Evolutionary conservation across 2,888 invertebrate species (phyloP), one percentile per base, ranked within the genome.

Genomic region (Microctonus aethiopoides): DNA sequence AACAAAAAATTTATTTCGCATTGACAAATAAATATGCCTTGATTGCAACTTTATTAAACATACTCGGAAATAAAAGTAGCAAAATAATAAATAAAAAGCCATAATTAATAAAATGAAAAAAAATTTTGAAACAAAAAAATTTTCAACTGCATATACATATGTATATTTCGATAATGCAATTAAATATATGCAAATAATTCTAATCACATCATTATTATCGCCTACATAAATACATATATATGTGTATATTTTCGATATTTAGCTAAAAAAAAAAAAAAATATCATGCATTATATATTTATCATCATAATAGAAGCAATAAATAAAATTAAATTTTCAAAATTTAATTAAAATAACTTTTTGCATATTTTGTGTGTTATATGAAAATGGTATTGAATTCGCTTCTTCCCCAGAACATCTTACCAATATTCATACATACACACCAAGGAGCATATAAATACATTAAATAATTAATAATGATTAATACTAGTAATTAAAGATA

Each of bases 101-200:
- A 39, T 57, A 57, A 26, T 36, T 20, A 57, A 20, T n/a, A 36
- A 63, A 26, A 22, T 7, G 46, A 16, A 64, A 67, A 39, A 41
- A 36, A 52, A 56, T 29, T 59, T 36, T 24, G 22, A 56, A 65
- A 59, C 34, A 41, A 41, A 66, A 66, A 71, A 64, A 60, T 39
- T 57, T 10, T 63, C 36, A 64, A 52, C 29, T 20, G 41, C 41
- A 63, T 61, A 16, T 39, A 61, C 64, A 54, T 64, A 66, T 68
- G 39, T 76, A 75, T 71, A 67, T 72, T 69, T 68, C 68, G 72
- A 71, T 68, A 71, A 73, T 72, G 75, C 78, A 46, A 46, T 81
- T 79, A 80, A 81, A 79, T 81, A 77, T 79, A 81, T 81, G 83
- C 81, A 83, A 80, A 81, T 80, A 81, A 83, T 83, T 83, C 81